These are phyloP conservation scores for Ciona savignyi DNA, from an alignment of 23 tunicate genomes.

Conservation along the genomic window DNA sequence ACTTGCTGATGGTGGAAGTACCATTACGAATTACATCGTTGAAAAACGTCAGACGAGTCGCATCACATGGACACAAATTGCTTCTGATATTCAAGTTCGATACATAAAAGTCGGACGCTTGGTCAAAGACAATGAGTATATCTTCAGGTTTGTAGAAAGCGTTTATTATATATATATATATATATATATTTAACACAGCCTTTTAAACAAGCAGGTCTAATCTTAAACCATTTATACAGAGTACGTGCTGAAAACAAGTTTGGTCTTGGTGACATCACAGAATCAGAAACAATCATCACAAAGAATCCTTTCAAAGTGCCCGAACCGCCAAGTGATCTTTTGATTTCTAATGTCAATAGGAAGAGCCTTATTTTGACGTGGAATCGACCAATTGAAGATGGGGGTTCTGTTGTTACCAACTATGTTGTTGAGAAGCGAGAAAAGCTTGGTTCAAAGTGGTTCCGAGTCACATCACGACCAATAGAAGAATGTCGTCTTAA, in stretches of 20 bases:
- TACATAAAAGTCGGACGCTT: slow-evolving; percentile 54
- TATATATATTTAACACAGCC: background rate
- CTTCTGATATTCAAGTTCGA: slow-evolving; percentile 50
- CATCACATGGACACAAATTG: slow-evolving; percentile 73
- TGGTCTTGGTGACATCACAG: slow-evolving; percentile 80
- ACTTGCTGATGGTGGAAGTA: slow-evolving; percentile 74
- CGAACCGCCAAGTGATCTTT: slow-evolving; percentile 75
- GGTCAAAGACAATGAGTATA: slow-evolving; percentile 82
- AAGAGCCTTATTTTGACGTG: slow-evolving; percentile 69
- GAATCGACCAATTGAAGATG: slow-evolving; percentile 68
- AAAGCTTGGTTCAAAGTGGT: slow-evolving; percentile 84
- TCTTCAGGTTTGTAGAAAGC: slow-evolving; percentile 55
- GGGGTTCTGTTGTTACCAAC: slow-evolving; percentile 76
- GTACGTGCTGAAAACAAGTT: slow-evolving; percentile 82
- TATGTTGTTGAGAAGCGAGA: slow-evolving; percentile 90
- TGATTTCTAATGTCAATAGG: slow-evolving; percentile 40
- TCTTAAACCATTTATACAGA: background rate
- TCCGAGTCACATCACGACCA: slow-evolving; percentile 53
- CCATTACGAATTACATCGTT: slow-evolving; percentile 64
- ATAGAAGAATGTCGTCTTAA: slow-evolving; percentile 65
- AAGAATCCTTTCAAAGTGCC: slow-evolving; percentile 91
- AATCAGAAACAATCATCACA: slow-evolving; percentile 57
- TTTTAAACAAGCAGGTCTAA: background rate
- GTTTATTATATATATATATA: background rate
- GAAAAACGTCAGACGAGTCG: slow-evolving; percentile 86